Conservation (phyloP, 2,113 vertebrate genomes). For the Ictalurus punctatus region DNA sequence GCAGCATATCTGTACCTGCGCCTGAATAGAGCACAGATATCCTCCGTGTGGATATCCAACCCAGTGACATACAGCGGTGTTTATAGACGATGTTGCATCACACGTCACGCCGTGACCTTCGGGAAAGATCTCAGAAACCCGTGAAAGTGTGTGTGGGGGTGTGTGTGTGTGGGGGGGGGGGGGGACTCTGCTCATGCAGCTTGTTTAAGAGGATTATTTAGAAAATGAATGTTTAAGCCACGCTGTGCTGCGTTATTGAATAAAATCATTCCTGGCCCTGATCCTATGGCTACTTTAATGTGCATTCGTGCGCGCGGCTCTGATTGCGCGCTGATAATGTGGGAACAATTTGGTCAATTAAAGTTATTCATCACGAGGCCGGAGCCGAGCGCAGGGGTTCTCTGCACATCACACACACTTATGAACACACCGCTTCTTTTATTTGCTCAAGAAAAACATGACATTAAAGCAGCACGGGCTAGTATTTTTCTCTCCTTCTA, state of each 20-base stretch:
- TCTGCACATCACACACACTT: constrained; percentile 13
- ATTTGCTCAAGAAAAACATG: constrained; percentile 56
- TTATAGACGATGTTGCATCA: not conserved
- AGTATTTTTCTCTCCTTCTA: not conserved
- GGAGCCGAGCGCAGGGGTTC: not conserved
- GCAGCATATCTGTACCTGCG: too few relatives aligned
- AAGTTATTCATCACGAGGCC: constrained; percentile 46
- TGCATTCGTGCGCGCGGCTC: constrained; percentile 1
- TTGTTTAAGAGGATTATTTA: constrained; percentile 7
- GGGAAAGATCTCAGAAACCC: not conserved
- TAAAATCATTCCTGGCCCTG: constrained; percentile 23
- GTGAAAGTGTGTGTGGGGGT: not conserved
- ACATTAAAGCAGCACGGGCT: constrained; percentile 46
- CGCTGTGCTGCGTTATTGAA: constrained; percentile 12
- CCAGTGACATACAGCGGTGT: not conserved
- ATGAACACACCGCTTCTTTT: constrained; percentile 43
- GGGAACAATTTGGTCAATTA: constrained; percentile 48
- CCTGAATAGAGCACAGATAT: too few relatives aligned
- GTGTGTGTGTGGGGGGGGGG: not conserved
- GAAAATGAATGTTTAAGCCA: not conserved
- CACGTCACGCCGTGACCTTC: not conserved
- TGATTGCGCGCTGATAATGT: constrained; percentile 42
- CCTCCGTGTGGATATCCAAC: not conserved
- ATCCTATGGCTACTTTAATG: constrained; percentile 6
- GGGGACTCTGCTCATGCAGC: not conserved